A percentile compares a stretch with the other conserved stretches of the same genome.
phyloP scores from a whole-genome alignment of 2,797 vertebrate genomes.

The Scomberomorus guttatus region DNA sequence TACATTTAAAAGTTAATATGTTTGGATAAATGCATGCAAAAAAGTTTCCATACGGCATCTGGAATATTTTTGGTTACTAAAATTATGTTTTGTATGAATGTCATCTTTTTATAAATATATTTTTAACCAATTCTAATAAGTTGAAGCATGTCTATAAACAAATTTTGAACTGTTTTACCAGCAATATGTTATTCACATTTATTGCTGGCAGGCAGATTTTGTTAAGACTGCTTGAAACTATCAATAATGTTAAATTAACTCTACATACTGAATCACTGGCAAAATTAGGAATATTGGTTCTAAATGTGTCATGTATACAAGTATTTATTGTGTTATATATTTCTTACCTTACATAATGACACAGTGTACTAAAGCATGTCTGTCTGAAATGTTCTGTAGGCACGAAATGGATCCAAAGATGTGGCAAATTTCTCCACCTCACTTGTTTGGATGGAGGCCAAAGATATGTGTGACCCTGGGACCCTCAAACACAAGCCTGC shows the following conservation, averaged over 20 bases:
- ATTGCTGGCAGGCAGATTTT: neutral
- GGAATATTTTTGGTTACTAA: neutral
- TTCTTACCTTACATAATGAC: neutral
- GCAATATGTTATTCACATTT: neutral
- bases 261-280: too few relatives aligned
- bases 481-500: constrained; percentile 52
- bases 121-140: neutral
- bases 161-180: neutral
- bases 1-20: neutral
- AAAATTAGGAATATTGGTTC: neutral
- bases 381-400: constrained; percentile 53
- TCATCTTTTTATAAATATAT: neutral
- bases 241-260: neutral
- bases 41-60: neutral
- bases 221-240: neutral
- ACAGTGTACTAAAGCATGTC: neutral
- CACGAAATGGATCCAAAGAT: constrained; percentile 33
- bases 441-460: constrained; percentile 66
- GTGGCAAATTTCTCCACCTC: constrained; percentile 13
- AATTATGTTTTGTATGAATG: neutral
- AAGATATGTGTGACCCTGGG: constrained; percentile 80
- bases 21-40: constrained; percentile 3
- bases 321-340: neutral
- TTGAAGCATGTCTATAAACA: neutral
- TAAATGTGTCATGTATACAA: neutral